Conservation (phyloP, 2,797 vertebrate genomes). For the Sus cebifrons region DNA sequence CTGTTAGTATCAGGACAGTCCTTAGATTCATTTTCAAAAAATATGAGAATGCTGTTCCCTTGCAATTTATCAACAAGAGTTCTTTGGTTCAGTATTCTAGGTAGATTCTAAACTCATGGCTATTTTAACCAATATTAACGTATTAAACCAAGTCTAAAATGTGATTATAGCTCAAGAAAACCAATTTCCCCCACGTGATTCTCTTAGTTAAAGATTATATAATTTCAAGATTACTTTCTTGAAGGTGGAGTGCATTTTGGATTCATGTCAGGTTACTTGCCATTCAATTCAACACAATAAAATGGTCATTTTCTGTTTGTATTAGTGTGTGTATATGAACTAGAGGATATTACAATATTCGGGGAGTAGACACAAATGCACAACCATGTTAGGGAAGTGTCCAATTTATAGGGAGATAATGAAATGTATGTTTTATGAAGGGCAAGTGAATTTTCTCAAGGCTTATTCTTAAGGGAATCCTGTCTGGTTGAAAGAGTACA, state of each 20-base stretch:
- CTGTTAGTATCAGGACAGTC: background rate
- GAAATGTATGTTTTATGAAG: conserved; percentile 86
- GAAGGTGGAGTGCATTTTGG: conserved; percentile 58
- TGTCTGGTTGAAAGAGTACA: conserved; percentile 87
- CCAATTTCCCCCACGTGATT: conserved; percentile 54
- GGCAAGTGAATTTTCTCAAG: conserved; percentile 84
- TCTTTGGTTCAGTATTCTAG: conserved; percentile 4
- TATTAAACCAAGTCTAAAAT: conserved; percentile 51
- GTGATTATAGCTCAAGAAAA: conserved; percentile 51
- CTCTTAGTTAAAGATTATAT: conserved; percentile 53
- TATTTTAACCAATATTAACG: conserved; percentile 30
- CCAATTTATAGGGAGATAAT: conserved; percentile 83
- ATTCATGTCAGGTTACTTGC: conserved; percentile 74
- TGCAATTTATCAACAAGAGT: background rate
- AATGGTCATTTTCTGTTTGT: conserved; percentile 59
- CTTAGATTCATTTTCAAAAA: background rate
- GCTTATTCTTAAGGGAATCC: conserved; percentile 84
- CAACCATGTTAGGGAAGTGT: conserved; percentile 68
- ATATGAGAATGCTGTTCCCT: background rate
- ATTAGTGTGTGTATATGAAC: conserved; percentile 57
- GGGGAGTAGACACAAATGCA: conserved; percentile 60
- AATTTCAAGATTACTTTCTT: conserved; percentile 70
- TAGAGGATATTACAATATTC: conserved; percentile 74
- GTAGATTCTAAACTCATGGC: conserved; percentile 10
- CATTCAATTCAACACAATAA: conserved; percentile 62